Percentiles rank a stretch among this genome's conserved stretches.
Evolutionary conservation across 2,797 vertebrate species (phyloP).

Genomic region (Pteronotus mesoamericanus): DNA sequence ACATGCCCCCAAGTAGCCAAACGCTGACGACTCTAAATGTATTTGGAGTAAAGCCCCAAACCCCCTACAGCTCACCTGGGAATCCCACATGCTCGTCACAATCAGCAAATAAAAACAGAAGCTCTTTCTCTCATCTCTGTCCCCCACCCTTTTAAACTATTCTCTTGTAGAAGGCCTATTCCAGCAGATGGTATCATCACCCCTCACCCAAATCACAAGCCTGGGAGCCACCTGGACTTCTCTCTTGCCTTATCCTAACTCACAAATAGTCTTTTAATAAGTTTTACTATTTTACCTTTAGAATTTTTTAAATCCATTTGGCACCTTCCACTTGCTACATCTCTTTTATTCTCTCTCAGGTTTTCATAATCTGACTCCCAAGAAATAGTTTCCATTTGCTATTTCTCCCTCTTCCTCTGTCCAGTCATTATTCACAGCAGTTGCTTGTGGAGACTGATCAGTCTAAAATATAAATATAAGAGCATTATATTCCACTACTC

Average conservation of each 20-base stretch:
- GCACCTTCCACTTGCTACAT: not conserved
- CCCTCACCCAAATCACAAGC: not conserved
- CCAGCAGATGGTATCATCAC: not conserved
- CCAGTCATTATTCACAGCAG: not conserved
- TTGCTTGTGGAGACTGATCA: not conserved
- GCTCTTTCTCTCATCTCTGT: not conserved
- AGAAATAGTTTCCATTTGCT: not conserved
- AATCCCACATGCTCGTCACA: not conserved
- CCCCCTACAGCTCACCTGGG: not conserved
- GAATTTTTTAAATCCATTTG: not conserved
- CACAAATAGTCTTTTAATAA: not conserved
- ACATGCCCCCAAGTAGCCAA: not conserved
- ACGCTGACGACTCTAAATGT: not conserved
- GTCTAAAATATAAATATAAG: constrained; percentile 10
- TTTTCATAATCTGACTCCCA: not conserved
- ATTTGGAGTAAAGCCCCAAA: not conserved
- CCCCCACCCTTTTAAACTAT: not conserved
- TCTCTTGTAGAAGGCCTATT: not conserved
- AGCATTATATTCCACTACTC: not conserved
- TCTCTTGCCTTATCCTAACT: not conserved
- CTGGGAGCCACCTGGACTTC: not conserved
- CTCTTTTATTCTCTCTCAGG: not conserved
- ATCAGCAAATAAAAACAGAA: not conserved
- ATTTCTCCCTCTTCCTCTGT: not conserved
- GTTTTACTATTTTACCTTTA: not conserved